Evolutionary conservation across 2,113 vertebrate species (phyloP).

Genomic region (Bubo blakistoni): DNA sequence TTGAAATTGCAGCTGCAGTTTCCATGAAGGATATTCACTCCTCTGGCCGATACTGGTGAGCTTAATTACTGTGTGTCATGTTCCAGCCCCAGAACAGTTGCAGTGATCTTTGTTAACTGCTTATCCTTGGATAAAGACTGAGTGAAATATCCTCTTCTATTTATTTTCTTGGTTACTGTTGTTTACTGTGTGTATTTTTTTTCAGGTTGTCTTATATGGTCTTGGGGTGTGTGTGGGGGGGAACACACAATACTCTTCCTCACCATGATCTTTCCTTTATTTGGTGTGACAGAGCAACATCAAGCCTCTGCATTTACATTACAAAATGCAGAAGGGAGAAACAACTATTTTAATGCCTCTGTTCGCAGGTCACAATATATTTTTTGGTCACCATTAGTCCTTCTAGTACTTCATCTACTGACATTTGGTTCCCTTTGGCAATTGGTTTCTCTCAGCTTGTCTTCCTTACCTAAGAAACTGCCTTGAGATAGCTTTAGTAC

Average conservation of each 20-base stretch:
- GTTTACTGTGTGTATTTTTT: not conserved
- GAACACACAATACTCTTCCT: not conserved
- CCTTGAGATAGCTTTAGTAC: not conserved
- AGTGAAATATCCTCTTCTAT: not conserved
- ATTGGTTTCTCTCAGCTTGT: not conserved
- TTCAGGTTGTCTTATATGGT: not conserved
- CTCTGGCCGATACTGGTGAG: not conserved
- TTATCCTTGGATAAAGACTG: not conserved
- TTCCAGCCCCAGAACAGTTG: not conserved
- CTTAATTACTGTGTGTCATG: not conserved
- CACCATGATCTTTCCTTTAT: not conserved
- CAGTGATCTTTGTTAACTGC: not conserved
- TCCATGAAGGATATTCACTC: not conserved
- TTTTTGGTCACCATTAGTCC: not conserved
- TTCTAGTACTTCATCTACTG: not conserved
- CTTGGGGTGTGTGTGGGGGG: too few species aligned
- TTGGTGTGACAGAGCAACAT: not conserved
- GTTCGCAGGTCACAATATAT: not conserved
- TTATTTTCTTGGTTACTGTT: not conserved
- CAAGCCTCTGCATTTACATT: not conserved
- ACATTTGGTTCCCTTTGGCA: not conserved
- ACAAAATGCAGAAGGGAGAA: not conserved
- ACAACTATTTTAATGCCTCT: not conserved
- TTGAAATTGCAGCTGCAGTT: not conserved
- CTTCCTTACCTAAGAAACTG: not conserved